Percentiles rank a stretch among this genome's conserved stretches.
Conservation (phyloP, 2,888 invertebrate genomes). For the Rhamphomyia laevipes region DNA sequence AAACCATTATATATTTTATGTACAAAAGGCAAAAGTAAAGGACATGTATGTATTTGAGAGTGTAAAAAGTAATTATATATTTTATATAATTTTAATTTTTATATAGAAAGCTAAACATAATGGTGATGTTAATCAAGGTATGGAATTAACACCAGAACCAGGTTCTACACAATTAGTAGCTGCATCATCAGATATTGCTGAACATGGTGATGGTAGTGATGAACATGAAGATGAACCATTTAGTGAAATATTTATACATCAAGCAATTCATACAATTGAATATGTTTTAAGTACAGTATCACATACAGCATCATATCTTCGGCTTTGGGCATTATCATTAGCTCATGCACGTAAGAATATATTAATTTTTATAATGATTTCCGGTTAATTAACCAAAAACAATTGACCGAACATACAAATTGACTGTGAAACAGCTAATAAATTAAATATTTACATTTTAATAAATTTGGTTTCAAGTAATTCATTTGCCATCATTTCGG, state of each 20-base stretch:
- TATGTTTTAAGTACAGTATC: constrained; percentile 91
- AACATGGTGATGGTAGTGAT: constrained; percentile 23
- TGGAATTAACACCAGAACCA: constrained; percentile 47
- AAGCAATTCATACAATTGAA: constrained; percentile 91
- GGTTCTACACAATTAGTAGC: constrained; percentile 22
- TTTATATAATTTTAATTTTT: background rate
- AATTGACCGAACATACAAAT: too few species aligned
- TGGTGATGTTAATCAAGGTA: constrained; percentile 55
- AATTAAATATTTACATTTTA: background rate
- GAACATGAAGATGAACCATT: constrained; percentile 51
- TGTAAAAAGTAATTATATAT: background rate
- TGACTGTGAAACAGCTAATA: background rate
- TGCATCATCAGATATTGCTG: constrained; percentile 28
- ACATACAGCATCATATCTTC: constrained; percentile 90
- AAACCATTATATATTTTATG: constrained; percentile 72
- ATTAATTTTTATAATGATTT: too few species aligned
- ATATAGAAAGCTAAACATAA: constrained; percentile 32
- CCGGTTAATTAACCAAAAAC: background rate
- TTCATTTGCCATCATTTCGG: constrained; percentile 39
- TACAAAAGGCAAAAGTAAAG: constrained; percentile 41
- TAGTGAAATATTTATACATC: constrained; percentile 82
- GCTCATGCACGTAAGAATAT: constrained; percentile 92
- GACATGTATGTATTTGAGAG: constrained; percentile 28
- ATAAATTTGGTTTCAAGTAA: background rate
- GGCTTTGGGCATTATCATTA: constrained; percentile 89